Evolutionary conservation across 2,113 vertebrate genomes (phyloP).

Genomic region (Campylorhamphus procurvoides): DNA sequence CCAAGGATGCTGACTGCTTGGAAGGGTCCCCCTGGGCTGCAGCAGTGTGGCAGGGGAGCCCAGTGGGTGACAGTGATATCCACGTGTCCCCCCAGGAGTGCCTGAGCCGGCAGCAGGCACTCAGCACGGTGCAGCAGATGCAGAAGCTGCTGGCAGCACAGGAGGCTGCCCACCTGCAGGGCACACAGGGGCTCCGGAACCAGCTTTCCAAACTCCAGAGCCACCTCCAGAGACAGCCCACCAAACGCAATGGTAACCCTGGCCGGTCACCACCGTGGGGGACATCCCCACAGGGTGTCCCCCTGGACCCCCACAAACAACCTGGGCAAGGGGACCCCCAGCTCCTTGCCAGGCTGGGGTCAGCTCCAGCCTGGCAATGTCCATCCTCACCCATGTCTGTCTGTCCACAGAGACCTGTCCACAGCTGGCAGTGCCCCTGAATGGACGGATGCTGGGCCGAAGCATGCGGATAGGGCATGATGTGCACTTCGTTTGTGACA

Average conservation of each 20-base stretch:
- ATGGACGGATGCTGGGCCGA: constrained; percentile 80
- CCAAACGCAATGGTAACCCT: constrained; percentile 74
- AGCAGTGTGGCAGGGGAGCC: background rate
- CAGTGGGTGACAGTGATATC: fast-evolving
- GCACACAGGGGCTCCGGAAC: constrained; percentile 75
- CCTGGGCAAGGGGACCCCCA: background rate
- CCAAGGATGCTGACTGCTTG: background rate
- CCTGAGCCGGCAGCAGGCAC: constrained; percentile 73
- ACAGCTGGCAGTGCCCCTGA: constrained; percentile 65
- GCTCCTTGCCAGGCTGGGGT: background rate
- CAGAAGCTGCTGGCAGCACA: constrained; percentile 84
- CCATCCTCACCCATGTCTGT: background rate
- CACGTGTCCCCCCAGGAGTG: constrained; percentile 72
- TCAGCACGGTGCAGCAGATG: constrained; percentile 77
- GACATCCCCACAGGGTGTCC: fast-evolving
- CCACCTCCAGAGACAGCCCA: constrained; percentile 41
- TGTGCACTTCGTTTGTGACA: constrained; percentile 81
- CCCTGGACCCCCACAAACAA: fast-evolving
- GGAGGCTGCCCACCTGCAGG: constrained; percentile 80
- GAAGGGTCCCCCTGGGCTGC: background rate
- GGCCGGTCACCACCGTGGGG: fast-evolving
- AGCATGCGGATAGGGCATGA: constrained; percentile 76
- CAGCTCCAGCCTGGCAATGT: background rate
- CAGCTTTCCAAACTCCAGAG: constrained; percentile 82
- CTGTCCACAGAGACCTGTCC: constrained; percentile 76